phyloP scores from a whole-genome alignment of 1,140 invertebrate genomes.

The Hydropsyche tenuis region DNA sequence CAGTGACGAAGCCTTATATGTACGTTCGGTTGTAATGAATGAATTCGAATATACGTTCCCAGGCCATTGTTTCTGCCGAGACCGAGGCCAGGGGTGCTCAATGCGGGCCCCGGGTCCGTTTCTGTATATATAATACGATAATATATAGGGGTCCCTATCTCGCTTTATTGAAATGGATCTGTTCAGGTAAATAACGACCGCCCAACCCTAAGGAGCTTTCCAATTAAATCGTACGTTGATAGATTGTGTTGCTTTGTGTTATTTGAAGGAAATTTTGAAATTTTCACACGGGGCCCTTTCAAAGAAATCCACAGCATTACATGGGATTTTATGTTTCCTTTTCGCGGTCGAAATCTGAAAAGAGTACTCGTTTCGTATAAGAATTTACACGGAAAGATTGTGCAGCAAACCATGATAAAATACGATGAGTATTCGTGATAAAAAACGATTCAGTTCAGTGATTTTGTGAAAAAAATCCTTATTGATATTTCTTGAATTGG shows the following conservation, averaged over 20 bases:
- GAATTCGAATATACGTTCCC: slow-evolving; percentile 39
- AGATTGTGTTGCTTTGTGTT: no score
- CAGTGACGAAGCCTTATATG: slow-evolving; percentile 43
- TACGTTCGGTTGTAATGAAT: slow-evolving; percentile 24
- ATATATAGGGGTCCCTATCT: background rate
- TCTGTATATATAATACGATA: background rate
- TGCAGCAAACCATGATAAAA: slow-evolving; percentile 2
- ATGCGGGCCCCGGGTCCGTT: background rate
- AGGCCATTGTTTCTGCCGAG: slow-evolving; percentile 44
- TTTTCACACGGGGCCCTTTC: no score
- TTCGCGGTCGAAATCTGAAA: no score
- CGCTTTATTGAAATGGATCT: background rate
- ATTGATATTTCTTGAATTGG: background rate
- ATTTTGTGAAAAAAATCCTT: no score
- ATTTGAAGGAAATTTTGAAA: no score
- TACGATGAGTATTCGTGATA: background rate
- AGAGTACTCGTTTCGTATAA: no score
- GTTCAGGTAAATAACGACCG: slow-evolving; percentile 1
- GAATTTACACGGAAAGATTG: background rate
- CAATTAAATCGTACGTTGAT: slow-evolving; percentile 12
- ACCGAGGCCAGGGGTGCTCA: background rate
- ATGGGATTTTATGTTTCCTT: no score
- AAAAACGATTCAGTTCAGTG: background rate
- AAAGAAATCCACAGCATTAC: no score
- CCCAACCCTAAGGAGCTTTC: background rate